Base-by-base conservation (phyloP, 2,888 invertebrate species). In the Morinoia aosen region DNA sequence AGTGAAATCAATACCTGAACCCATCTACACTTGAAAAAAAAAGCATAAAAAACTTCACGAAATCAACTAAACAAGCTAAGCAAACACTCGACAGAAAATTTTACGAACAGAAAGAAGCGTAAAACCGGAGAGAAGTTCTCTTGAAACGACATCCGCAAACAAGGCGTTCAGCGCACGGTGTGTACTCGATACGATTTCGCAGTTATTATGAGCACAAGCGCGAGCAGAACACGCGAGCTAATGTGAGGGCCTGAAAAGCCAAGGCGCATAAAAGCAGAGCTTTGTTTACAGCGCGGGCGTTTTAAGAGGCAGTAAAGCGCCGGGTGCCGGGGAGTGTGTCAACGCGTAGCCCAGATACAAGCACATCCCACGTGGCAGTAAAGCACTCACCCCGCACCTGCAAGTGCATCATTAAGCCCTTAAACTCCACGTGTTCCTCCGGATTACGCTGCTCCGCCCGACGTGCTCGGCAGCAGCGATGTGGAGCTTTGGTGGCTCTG, bases 301-400 rank as follows among this genome's bases (percentile, higher is more conserved):
- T 90, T 90, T 90, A 40, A 90, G 90, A 39, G 90, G 40, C 48
- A 39, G 90, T 90, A 90, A 90, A 90, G 90, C 90, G 88, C 88
- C 88, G n/a, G 1, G 25, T 12, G 90, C 10, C 40, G 90, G 90
- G 40, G 90, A 40, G 90, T 16, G 90, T 40, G 90, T 76, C 76
- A 76, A 76, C 76, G 76, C 33, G 76, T 33, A 76, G 76, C 76
- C 8, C 76, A 76, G 25, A 76, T 33, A 76, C 76, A 76, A 76
- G 76, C 76, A 76, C 76, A 76, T 76, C 76, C 33, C 76, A 16
- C 76, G 76, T 76, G 76, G 25, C 76, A 76, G 25, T 33, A 76
- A 76, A 76, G 76, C 76, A 76, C 76, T 76, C 76, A 33, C 12
- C 76, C 25, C 76, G 76, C 76, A 76, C 76, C 76, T 76, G 76